Percentiles rank a stretch among this genome's conserved stretches.
phyloP scores from a whole-genome alignment of 1,140 invertebrate species.

The Fragariocoptes setiger region DNA sequence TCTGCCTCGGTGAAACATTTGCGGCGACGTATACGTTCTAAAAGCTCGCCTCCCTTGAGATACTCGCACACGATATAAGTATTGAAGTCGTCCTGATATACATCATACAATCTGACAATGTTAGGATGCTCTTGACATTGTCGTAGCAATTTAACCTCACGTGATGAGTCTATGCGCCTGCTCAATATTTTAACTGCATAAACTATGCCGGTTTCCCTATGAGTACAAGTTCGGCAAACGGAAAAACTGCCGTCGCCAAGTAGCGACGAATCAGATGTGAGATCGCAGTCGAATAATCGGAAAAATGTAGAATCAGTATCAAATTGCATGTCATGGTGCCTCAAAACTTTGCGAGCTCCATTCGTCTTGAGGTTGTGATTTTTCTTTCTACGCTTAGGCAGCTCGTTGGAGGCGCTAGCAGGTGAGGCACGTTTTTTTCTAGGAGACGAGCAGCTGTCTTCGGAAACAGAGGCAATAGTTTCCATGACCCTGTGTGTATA shows the following conservation, averaged over 20 bases:
- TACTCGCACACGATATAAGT: slow-evolving; percentile 61
- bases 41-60: slow-evolving; percentile 53
- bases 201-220: slow-evolving; percentile 30
- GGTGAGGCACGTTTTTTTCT: too few relatives aligned
- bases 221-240: slow-evolving; percentile 46
- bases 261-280: slow-evolving; percentile 18
- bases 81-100: slow-evolving; percentile 42
- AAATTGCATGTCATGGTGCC: too few relatives aligned
- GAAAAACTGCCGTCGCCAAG: slow-evolving; percentile 65
- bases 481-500: too few relatives aligned
- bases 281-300: slow-evolving; percentile 19
- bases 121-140: slow-evolving; percentile 55
- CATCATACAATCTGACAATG: slow-evolving; percentile 49
- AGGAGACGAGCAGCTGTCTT: too few relatives aligned
- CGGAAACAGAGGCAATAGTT: too few relatives aligned
- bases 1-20: slow-evolving; percentile 34
- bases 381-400: too few relatives aligned
- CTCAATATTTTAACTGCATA: slow-evolving; percentile 73
- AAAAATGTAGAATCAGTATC: too few relatives aligned
- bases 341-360: too few relatives aligned
- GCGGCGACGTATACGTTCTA: slow-evolving; percentile 25
- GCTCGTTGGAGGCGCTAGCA: too few relatives aligned
- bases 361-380: too few relatives aligned
- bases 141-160: slow-evolving; percentile 41
- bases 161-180: slow-evolving; percentile 33